Evolutionary conservation across 2,113 vertebrate species (phyloP).

Genomic region (rabbit (Oryctolagus cuniculus)): mOryCun1.1 NC_091439.1:21916001-21916500

Average conservation of each 20-base stretch:
- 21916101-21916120: neutral
- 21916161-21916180: neutral
- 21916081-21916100: neutral
- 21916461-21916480: too few relatives aligned
- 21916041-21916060: too few relatives aligned
- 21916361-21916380: neutral
- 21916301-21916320: neutral
- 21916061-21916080: too few relatives aligned
- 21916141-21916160: neutral
- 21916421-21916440: too few relatives aligned
- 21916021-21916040: too few relatives aligned
- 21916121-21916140: neutral
- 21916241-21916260: neutral
- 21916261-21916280: neutral
- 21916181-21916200: neutral
- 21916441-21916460: too few relatives aligned
- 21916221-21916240: neutral
- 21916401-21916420: too few relatives aligned
- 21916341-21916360: neutral
- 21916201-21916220: neutral
- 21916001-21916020: too few relatives aligned
- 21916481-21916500: too few relatives aligned
- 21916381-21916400: too few relatives aligned
- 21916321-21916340: neutral
- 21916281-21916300: neutral